Percentiles rank a stretch among this genome's conserved stretches.
Evolutionary conservation across 2,888 invertebrate genomes (phyloP).

Genomic region (Leptinotarsa rubiginosa): DNA sequence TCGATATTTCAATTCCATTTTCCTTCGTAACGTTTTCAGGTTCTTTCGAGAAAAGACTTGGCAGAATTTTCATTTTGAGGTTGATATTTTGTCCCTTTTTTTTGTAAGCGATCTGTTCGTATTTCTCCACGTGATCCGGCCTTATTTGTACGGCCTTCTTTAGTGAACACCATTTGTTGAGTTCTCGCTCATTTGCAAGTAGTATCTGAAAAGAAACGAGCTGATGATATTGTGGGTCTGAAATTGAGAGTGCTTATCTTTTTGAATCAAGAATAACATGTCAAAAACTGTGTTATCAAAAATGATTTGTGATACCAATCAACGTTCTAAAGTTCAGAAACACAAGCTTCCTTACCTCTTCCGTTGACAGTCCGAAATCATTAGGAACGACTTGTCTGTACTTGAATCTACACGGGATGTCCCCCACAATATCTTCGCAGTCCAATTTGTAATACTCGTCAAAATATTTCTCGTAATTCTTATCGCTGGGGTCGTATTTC

Average conservation of each 20-base stretch:
- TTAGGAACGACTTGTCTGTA: slow-evolving; percentile 91
- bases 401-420: slow-evolving; percentile 91
- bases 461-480: slow-evolving; percentile 86
- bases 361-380: slow-evolving; percentile 88
- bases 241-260: too few species aligned
- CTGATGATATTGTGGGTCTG: background rate
- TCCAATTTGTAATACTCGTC: slow-evolving; percentile 96
- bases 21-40: slow-evolving; percentile 16
- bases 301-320: too few species aligned
- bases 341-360: slow-evolving; percentile 77
- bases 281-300: too few species aligned
- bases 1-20: slow-evolving; percentile 22
- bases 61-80: slow-evolving; percentile 83
- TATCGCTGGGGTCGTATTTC: slow-evolving; percentile 82
- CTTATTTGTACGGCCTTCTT: slow-evolving; percentile 87
- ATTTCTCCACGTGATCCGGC: slow-evolving; percentile 81
- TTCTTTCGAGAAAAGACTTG: slow-evolving; percentile 77
- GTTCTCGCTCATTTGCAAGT: slow-evolving; percentile 89
- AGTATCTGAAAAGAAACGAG: slow-evolving; percentile 76
- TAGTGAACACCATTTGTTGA: slow-evolving; percentile 95
- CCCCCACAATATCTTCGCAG: slow-evolving; percentile 95
- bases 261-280: too few species aligned
- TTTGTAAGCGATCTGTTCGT: slow-evolving; percentile 81
- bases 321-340: too few species aligned
- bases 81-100: slow-evolving; percentile 78